Percentiles rank a stretch among this genome's conserved stretches.
Conservation (phyloP, 2,113 vertebrate genomes). For the Toxotes chatareus region DNA sequence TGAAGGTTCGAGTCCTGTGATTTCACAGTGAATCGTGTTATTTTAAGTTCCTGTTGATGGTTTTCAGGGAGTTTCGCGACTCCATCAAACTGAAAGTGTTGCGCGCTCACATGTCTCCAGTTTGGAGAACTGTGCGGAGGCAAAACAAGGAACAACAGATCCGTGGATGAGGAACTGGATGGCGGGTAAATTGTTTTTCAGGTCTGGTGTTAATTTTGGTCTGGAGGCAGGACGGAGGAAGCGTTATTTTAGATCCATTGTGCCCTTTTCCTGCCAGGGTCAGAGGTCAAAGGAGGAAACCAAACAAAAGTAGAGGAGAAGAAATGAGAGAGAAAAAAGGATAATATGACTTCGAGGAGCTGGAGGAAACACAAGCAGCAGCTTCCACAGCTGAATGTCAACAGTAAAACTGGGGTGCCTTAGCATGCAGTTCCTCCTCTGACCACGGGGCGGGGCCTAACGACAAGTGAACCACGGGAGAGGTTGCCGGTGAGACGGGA, state of each 20-base stretch:
- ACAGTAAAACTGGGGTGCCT: too few species aligned
- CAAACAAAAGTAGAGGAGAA: conserved; percentile 27
- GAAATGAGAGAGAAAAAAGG: background rate
- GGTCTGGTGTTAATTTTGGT: conserved; percentile 62
- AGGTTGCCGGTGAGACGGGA: too few species aligned
- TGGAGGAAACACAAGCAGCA: background rate
- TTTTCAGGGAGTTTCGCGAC: background rate
- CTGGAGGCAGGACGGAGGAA: conserved; percentile 61
- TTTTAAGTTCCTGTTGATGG: background rate
- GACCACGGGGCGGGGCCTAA: too few species aligned
- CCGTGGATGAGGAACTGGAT: background rate
- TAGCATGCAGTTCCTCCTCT: background rate
- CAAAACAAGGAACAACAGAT: conserved; percentile 9
- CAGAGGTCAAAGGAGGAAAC: conserved; percentile 55
- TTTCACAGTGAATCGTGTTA: too few species aligned
- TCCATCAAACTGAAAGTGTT: background rate
- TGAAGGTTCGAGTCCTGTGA: background rate
- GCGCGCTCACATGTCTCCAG: background rate
- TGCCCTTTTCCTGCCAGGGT: conserved; percentile 65
- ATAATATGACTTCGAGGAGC: background rate
- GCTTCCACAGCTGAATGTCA: background rate
- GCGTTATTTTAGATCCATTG: conserved; percentile 73
- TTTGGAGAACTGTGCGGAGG: background rate
- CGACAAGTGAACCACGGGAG: too few species aligned
- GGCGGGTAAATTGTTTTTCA: background rate